Base-by-base conservation (phyloP, 2,797 vertebrate species). In the Spondyliosoma cantharus region DNA sequence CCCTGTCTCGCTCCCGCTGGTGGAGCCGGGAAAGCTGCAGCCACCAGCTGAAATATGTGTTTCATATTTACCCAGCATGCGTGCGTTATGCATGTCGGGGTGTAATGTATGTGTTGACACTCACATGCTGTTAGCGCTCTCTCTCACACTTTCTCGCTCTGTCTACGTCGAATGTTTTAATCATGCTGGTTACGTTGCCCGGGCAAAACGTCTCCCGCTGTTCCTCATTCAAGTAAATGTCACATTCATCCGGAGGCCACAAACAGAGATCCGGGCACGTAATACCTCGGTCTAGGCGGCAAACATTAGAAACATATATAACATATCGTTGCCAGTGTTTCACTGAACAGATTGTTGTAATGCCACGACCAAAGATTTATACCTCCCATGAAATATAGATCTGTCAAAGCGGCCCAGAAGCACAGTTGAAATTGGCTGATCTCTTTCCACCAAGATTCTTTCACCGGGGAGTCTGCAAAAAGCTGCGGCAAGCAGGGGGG, bases 61-160 rank as follows among this genome's bases (percentile, higher is more conserved):
- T 48, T 72, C 14, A 25, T 63, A 61, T 32, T 58, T 58, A 37
- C 54, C 20, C 54, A 76, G 59, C 52, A 71, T 67, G 83, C n/a
- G 56, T 63, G 13, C 20, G 5, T 57, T 52, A 32, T 48, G 32
- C 15, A 52, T 72, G 49, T 64, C 48, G 63, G 48, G 14, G 29
- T 63, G 16, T 80, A 74, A 78, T 79, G 57, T 68, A 84, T 74
- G 60, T 76, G 66, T 67, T 76, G 60, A 75, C 58, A 84, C 37
- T 74, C 59, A 25, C 75, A 78, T 52, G 48, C 67, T 79, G 76
- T 78, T 79, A 56, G 48, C 1, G 19, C 14, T n/a, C n/a, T 56
- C 42, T 50, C 42, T 46, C 22, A 25, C n/a, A 27, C 7, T 29
- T 20, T 46, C n/a, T 49, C 52, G 37, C 37, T 12, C 45, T 22